Percentiles rank a stretch among this genome's conserved stretches.
Evolutionary conservation across 2,797 vertebrate species (phyloP).

Genomic region (Glossophaga mutica): DNA sequence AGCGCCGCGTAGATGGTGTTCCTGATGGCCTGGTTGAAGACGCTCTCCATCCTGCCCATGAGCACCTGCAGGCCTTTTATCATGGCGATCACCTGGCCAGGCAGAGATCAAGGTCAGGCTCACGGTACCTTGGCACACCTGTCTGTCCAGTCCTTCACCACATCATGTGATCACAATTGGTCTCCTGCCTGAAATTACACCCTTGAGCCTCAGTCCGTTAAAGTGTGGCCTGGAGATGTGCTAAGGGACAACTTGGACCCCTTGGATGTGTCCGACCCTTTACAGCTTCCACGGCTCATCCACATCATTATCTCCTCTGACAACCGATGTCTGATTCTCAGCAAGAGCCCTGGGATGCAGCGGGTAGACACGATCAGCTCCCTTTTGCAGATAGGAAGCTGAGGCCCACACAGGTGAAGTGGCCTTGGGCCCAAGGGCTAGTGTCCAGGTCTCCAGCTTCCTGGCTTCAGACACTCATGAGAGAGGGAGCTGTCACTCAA

Average conservation of each 20-base stretch:
- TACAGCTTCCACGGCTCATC: too few relatives aligned
- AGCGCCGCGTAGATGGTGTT: constrained; percentile 98
- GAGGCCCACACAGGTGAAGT: not conserved
- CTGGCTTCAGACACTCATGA: not conserved
- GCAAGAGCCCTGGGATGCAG: not conserved
- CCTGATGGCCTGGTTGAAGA: constrained; percentile 99
- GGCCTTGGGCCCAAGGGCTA: too few relatives aligned
- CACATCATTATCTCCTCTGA: not conserved
- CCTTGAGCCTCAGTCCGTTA: not conserved
- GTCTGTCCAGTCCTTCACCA: accelerated
- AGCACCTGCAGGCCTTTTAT: constrained; percentile 99
- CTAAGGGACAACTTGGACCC: too few relatives aligned
- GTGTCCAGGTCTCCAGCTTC: not conserved
- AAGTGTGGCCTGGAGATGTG: not conserved
- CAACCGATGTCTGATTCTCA: not conserved
- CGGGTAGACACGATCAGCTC: not conserved
- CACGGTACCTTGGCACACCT: accelerated
- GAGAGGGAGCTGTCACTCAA: not conserved
- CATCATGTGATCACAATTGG: not conserved
- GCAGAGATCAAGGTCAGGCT: constrained; percentile 17
- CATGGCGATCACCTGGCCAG: constrained; percentile 93
- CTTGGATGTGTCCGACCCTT: not conserved
- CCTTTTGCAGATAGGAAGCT: not conserved
- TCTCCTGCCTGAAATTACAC: not conserved
- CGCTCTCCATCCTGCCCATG: constrained; percentile 99